phyloP scores from a whole-genome alignment of 2,888 invertebrate species.

The Scrobipalpa atriplicella region DNA sequence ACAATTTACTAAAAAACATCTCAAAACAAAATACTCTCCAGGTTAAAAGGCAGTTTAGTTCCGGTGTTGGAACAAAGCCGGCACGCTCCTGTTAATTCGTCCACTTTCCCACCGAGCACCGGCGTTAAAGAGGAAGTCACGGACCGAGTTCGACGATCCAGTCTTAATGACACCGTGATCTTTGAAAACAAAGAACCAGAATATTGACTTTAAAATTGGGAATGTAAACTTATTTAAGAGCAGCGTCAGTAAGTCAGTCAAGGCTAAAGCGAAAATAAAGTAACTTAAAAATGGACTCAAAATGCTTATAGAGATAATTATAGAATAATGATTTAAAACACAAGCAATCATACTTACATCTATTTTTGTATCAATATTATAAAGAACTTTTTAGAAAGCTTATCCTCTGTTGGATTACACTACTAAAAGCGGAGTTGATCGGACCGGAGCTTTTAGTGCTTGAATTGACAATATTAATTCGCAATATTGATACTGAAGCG shows the following conservation, averaged over 20 bases:
- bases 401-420: no score
- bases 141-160: constrained; percentile 66
- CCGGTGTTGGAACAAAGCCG: constrained; percentile 69
- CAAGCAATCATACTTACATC: no score
- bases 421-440: no score
- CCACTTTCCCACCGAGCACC: constrained; percentile 67
- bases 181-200: constrained; percentile 3
- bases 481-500: no score
- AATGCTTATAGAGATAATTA: no score
- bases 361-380: no score
- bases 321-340: no score
- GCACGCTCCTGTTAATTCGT: constrained; percentile 71
- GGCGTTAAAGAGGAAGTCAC: constrained; percentile 78
- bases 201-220: not conserved
- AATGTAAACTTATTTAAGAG: not conserved
- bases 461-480: no score
- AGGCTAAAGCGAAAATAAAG: not conserved
- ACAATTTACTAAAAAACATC: not conserved
- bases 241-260: not conserved
- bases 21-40: constrained; percentile 22
- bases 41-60: constrained; percentile 44
- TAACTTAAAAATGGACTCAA: no score
- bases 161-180: constrained; percentile 36
- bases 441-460: no score
- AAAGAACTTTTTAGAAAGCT: no score